Conservation (phyloP, 53 echinoderm and acorn worm genomes). For the Echinometra lucunter region DNA sequence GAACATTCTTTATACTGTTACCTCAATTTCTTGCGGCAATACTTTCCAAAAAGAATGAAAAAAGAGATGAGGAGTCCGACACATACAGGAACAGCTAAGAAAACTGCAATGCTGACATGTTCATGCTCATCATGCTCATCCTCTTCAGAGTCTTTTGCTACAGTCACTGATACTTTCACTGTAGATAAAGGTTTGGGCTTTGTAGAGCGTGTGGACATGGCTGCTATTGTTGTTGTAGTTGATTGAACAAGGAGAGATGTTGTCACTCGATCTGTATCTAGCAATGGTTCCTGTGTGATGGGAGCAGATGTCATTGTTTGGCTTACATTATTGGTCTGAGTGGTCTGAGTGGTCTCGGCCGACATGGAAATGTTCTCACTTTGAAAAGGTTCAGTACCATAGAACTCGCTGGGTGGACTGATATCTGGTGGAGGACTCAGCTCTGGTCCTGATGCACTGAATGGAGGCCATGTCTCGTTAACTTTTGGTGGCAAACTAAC, state of each 20-base stretch:
- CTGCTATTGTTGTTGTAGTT: not conserved
- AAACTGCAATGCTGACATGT: conserved; percentile 57
- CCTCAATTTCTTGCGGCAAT: conserved; percentile 65
- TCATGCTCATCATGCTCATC: conserved; percentile 5
- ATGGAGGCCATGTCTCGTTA: not conserved
- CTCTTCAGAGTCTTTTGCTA: not conserved
- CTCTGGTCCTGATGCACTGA: conserved; percentile 1
- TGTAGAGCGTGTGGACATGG: not conserved
- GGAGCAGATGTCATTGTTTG: not conserved
- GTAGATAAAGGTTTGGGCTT: not conserved
- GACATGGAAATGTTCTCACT: not conserved
- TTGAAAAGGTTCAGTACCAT: not conserved
- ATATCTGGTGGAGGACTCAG: conserved; percentile 21
- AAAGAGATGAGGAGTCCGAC: conserved; percentile 54
- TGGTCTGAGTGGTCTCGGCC: not conserved
- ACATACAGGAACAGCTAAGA: conserved; percentile 54
- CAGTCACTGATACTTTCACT: conserved; percentile 7
- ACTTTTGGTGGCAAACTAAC: not conserved
- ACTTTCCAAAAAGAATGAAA: conserved; percentile 62
- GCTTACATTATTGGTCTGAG: not conserved
- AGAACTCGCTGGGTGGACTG: not conserved
- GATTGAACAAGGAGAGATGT: not conserved
- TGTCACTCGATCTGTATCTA: not conserved
- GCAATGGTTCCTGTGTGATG: not conserved
- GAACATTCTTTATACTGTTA: not conserved